Base-by-base conservation (phyloP, 1,140 invertebrate genomes). In the Bombus impatiens region DNA sequence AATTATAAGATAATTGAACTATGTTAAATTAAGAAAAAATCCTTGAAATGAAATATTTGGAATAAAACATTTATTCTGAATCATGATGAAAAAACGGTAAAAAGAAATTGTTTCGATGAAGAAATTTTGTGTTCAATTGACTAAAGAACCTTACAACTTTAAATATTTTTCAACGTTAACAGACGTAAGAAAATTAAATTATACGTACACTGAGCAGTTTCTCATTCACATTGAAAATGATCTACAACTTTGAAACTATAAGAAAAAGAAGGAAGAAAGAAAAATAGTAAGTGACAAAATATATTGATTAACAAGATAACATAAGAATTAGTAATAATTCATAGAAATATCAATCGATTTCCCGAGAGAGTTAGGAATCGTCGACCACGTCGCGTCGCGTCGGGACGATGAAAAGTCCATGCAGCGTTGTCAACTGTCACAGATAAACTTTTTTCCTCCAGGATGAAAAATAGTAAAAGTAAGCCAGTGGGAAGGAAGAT, bases 401-500 rank as follows among this genome's bases (percentile, higher is more conserved):
- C 59, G 32, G 18, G 18, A 67, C 28, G 62, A 47, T 15, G 68
- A 40, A 32, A 62, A 62, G 42, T 76, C 78, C 59, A 35, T n/a
- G 32, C 32, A 13, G 59, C 53, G 59, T 82, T 90, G 89, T 90
- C 83, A 90, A 82, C 84, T 90, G 80, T 90, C 88, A 76, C 74
- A 78, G 62, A 86, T 86, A 86, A 90, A 90, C 65, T 90, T 87
- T 81, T 83, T 78, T 68, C 57, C 35, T 40, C 32, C 6, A 3
- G 28, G 37, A 87, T 15, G 82, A 76, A 82, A 67, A 90, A 88
- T 93, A 89, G 92, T 92, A 92, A 92, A 93, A 93, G 92, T 92
- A 93, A 88, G 88, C 88, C 89, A 89, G 87, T 92, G 90, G 93
- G 91, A 93, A 93, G 92, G 88, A 87, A 94, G 93, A 95, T 95